Conservation (phyloP, 1,140 invertebrate genomes). For the Pseudomyrmex pallidus region DNA sequence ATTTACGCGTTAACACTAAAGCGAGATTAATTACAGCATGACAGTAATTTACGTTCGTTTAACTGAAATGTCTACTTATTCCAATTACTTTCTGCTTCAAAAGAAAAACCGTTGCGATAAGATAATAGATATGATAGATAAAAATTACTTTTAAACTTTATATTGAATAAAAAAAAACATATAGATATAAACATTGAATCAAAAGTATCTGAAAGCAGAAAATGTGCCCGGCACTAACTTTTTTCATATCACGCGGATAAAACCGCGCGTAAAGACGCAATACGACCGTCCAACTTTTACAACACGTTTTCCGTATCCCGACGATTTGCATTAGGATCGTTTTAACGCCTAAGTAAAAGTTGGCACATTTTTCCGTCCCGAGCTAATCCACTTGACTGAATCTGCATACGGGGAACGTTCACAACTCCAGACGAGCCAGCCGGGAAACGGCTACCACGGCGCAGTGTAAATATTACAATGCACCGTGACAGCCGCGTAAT, state of each 20-base stretch:
- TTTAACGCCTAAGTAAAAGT: constrained; percentile 55
- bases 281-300: constrained; percentile 33
- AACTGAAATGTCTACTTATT: too few relatives aligned
- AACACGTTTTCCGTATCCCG: constrained; percentile 41
- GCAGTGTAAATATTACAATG: constrained; percentile 24
- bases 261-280: constrained; percentile 28
- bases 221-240: constrained; percentile 29
- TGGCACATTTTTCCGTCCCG: constrained; percentile 25
- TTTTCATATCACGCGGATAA: constrained; percentile 55
- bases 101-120: neutral
- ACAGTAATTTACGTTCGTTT: too few relatives aligned
- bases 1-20: too few relatives aligned
- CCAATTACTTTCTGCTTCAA: constrained; percentile 10
- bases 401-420: constrained; percentile 29
- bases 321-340: constrained; percentile 57
- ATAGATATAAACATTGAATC: constrained; percentile 17
- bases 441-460: neutral
- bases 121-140: neutral
- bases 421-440: neutral
- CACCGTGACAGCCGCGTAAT: constrained; percentile 28
- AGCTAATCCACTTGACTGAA: constrained; percentile 48
- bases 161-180: neutral
- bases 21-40: too few relatives aligned
- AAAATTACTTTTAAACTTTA: too few relatives aligned
- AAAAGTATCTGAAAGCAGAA: constrained; percentile 23